Percentiles rank a stretch among this genome's conserved stretches.
Evolutionary conservation across 2,888 invertebrate species (phyloP).

Genomic region (Sylvicola cinctus): DNA sequence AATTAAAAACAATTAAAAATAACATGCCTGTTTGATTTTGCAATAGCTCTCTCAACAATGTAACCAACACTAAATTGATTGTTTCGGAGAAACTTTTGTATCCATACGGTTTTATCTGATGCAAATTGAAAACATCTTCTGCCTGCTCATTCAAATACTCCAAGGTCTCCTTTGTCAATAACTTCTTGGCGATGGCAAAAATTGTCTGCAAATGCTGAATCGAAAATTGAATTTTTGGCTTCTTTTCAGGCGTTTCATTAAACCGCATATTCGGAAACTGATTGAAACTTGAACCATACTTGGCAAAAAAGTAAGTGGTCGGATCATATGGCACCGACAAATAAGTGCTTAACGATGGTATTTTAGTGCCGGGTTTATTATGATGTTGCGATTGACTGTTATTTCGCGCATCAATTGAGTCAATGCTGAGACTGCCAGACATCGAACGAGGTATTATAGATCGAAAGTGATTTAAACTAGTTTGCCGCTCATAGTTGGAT

Average conservation of each 20-base stretch:
- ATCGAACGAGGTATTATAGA: constrained; percentile 83
- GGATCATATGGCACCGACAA: constrained; percentile 57
- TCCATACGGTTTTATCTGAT: constrained; percentile 62
- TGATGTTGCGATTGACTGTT: constrained; percentile 10
- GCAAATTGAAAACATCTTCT: constrained; percentile 51
- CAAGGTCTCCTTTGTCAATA: constrained; percentile 66
- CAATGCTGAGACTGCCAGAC: constrained; percentile 60
- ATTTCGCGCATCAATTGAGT: constrained; percentile 25
- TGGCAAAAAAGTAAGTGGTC: constrained; percentile 70
- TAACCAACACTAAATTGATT: constrained; percentile 80
- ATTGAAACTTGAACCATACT: constrained; percentile 84
- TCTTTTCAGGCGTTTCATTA: constrained; percentile 48
- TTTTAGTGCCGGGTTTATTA: constrained; percentile 11
- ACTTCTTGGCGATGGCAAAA: constrained; percentile 57
- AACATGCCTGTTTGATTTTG: constrained; percentile 48
- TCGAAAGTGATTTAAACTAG: constrained; percentile 52
- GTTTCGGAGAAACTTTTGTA: constrained; percentile 92
- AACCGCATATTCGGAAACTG: constrained; percentile 69
- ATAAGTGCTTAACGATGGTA: constrained; percentile 26
- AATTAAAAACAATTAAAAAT: neutral
- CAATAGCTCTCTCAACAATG: constrained; percentile 71
- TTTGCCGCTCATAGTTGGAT: constrained; percentile 29
- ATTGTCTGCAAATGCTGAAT: constrained; percentile 65
- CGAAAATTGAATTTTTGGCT: constrained; percentile 42
- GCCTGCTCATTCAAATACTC: constrained; percentile 68